phyloP scores from a whole-genome alignment of 2,888 invertebrate genomes.

The Pantelozetes paolii region DNA sequence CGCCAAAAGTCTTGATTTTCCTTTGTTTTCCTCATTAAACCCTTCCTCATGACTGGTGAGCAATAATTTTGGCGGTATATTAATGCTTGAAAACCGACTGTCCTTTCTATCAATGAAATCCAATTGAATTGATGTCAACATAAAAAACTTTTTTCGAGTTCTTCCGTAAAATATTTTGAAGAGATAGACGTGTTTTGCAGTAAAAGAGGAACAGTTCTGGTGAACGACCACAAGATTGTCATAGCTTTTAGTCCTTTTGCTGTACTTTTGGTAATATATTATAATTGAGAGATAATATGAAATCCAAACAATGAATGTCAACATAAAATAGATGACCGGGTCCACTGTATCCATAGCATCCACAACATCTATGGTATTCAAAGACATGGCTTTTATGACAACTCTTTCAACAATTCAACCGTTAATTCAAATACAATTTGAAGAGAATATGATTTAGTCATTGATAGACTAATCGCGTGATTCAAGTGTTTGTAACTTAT shows the following conservation, averaged over 20 bases:
- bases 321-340: background rate
- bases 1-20: background rate
- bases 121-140: background rate
- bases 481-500: no score
- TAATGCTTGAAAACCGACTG: background rate
- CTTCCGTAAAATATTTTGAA: background rate
- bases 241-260: background rate
- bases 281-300: background rate
- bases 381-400: no score
- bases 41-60: background rate
- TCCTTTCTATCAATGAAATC: background rate
- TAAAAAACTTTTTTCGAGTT: background rate
- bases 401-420: no score
- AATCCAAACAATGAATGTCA: background rate
- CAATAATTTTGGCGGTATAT: background rate
- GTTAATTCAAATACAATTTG: no score
- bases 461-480: no score
- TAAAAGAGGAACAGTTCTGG: background rate
- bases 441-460: no score
- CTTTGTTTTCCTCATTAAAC: background rate
- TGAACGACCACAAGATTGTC: background rate
- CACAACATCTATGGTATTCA: no score
- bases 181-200: background rate
- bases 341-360: background rate
- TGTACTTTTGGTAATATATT: background rate